Evolutionary conservation across 2,888 invertebrate genomes (phyloP).

Genomic region (Hypsopygia costalis): DNA sequence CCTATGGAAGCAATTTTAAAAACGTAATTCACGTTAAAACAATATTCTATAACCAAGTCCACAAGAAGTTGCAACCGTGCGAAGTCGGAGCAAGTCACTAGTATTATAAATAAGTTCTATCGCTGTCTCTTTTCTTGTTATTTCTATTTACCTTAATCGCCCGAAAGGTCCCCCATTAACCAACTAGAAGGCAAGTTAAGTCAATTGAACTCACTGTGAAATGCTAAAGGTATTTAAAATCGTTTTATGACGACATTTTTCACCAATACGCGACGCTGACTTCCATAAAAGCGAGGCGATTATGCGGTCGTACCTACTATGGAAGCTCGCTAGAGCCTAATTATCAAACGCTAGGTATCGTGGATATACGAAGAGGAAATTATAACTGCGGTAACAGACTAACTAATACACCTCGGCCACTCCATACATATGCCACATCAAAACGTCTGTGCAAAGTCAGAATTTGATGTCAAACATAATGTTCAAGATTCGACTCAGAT

Average conservation of each 20-base stretch:
- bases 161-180: slow-evolving; percentile 19
- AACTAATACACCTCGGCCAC: no score
- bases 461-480: no score
- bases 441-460: no score
- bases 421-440: no score
- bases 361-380: slow-evolving; percentile 53
- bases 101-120: no score
- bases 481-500: no score
- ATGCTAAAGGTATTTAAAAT: slow-evolving; percentile 60
- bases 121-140: not conserved
- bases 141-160: not conserved
- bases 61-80: no score
- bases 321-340: slow-evolving; percentile 63
- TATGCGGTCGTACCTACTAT: slow-evolving; percentile 65
- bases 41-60: no score
- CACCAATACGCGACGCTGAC: slow-evolving; percentile 54
- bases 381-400: not conserved
- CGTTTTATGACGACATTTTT: slow-evolving; percentile 73
- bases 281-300: slow-evolving; percentile 64
- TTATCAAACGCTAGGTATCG: slow-evolving; percentile 61
- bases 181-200: slow-evolving; percentile 29
- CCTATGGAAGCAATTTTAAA: no score
- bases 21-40: no score
- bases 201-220: slow-evolving; percentile 36
- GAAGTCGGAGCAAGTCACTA: no score